These are phyloP conservation scores for Netelia fuscicornis DNA, from an alignment of 2,888 invertebrate genomes.

Conservation along the genomic window DNA sequence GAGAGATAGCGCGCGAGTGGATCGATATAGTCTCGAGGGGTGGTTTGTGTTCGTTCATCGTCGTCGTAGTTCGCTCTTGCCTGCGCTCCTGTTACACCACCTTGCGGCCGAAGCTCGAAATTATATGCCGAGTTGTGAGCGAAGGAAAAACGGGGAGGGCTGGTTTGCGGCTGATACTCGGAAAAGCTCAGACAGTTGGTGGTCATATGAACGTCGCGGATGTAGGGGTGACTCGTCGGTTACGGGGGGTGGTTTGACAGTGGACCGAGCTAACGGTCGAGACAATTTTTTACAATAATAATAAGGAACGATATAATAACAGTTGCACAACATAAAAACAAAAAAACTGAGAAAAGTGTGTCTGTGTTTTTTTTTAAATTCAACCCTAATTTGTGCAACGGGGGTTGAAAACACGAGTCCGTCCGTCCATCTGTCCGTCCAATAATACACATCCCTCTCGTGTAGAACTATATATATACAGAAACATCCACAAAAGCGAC, in stretches of 20 bases:
- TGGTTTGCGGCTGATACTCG: slow-evolving; percentile 6
- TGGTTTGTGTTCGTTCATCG: slow-evolving; percentile 63
- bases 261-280: slow-evolving; percentile 9
- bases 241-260: slow-evolving; percentile 7
- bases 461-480: background rate
- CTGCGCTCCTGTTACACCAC: slow-evolving; percentile 75
- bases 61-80: slow-evolving; percentile 59
- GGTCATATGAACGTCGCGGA: slow-evolving; percentile 57
- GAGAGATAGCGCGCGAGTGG: slow-evolving; percentile 63
- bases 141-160: slow-evolving; percentile 44
- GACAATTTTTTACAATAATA: slow-evolving; percentile 18
- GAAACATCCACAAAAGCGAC: slow-evolving; percentile 14
- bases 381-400: background rate
- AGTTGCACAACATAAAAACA: background rate
- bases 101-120: slow-evolving; percentile 76
- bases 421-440: slow-evolving; percentile 59
- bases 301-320: background rate
- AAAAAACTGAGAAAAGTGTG: slow-evolving; percentile 2
- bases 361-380: background rate
- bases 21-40: slow-evolving; percentile 82
- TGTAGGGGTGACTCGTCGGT: slow-evolving; percentile 35
- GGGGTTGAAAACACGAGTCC: slow-evolving; percentile 21
- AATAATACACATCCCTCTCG: slow-evolving; percentile 10
- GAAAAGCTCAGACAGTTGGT: slow-evolving; percentile 57
- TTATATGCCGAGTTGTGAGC: slow-evolving; percentile 26